A percentile compares a stretch with the other conserved stretches of the same genome.
Conservation (phyloP, 2,797 vertebrate genomes). For the Premnoplex brunnescens region DNA sequence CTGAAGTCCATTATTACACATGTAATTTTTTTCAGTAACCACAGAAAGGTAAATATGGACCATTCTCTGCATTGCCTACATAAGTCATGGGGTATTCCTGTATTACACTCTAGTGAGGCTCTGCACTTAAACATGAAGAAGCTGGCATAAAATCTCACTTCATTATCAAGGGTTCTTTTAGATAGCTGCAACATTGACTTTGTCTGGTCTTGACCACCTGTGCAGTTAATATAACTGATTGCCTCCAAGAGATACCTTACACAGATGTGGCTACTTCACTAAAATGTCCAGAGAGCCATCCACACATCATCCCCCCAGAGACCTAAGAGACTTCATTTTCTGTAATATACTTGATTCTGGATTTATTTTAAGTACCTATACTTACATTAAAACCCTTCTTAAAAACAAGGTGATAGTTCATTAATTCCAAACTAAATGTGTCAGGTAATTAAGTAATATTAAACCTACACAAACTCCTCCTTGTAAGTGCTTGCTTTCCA, state of each 20-base stretch:
- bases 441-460: background rate
- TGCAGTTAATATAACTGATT: background rate
- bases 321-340: background rate
- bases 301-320: background rate
- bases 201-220: background rate
- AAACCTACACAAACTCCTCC: background rate
- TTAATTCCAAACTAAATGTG: background rate
- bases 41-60: background rate
- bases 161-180: background rate
- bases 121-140: background rate
- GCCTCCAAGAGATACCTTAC: background rate
- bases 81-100: background rate
- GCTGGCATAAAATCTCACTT: background rate
- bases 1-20: background rate
- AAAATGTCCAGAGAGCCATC: background rate
- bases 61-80: background rate
- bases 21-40: background rate
- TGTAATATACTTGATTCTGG: background rate
- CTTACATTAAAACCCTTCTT: background rate
- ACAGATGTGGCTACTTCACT: background rate
- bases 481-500: background rate
- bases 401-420: background rate
- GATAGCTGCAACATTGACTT: background rate
- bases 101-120: background rate
- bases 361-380: background rate